Evolutionary conservation across 1,140 invertebrate species (phyloP).

Genomic region (Sitophilus oryzae): DNA sequence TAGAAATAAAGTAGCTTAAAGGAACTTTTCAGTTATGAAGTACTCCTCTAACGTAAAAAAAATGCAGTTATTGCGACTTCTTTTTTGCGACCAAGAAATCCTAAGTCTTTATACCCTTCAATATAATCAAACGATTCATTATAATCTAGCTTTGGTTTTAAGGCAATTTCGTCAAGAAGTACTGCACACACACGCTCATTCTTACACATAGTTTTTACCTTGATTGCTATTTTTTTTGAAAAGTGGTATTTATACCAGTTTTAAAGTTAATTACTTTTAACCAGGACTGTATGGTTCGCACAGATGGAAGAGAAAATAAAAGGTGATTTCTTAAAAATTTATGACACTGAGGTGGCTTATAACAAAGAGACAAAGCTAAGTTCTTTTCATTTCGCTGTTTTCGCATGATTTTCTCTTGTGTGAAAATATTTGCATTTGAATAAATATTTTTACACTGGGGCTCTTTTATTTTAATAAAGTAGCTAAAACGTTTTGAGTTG

Average conservation of each 20-base stretch:
- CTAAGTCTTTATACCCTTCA: conserved; percentile 3
- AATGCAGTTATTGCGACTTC: not conserved
- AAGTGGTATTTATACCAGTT: not conserved
- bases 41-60: conserved; percentile 7
- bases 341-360: conserved; percentile 4
- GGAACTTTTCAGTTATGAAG: conserved; percentile 15
- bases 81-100: not conserved
- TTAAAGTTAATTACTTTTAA: not conserved
- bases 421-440: no score
- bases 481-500: no score
- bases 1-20: conserved; percentile 11
- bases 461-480: no score
- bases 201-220: not conserved
- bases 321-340: not conserved
- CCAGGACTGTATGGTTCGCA: not conserved
- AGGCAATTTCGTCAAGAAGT: conserved; percentile 2
- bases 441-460: no score
- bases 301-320: not conserved
- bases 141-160: conserved; percentile 1
- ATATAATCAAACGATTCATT: not conserved
- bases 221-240: not conserved
- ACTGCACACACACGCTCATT: not conserved
- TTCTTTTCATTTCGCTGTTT: conserved; percentile 7
- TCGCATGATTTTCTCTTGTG: no score
- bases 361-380: conserved; percentile 2